Percentiles rank a stretch among this genome's conserved stretches.
These are phyloP conservation scores for Seison nebaliae DNA, from an alignment of 1,140 invertebrate genomes.

Conservation along the genomic window DNA sequence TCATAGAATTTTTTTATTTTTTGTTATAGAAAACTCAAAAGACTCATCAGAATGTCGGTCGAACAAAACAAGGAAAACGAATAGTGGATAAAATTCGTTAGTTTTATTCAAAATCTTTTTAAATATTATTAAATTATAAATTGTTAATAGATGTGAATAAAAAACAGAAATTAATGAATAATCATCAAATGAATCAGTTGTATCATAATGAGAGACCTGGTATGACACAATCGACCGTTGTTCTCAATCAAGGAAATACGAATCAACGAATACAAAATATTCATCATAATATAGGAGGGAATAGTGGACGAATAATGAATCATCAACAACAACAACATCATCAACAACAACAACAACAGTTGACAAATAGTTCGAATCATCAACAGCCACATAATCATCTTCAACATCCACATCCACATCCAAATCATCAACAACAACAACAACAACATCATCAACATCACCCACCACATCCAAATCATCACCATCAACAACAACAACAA, in stretches of 20 bases:
- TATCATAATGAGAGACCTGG: not conserved
- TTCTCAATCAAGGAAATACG: not conserved
- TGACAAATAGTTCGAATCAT: slow-evolving; percentile 8
- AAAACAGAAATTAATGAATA: slow-evolving; percentile 1
- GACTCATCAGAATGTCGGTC: not conserved
- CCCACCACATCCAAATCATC: slow-evolving; percentile 2
- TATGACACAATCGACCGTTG: too few species aligned
- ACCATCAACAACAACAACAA: not conserved
- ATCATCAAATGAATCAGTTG: not conserved
- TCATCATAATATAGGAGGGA: not conserved
- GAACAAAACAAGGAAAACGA: slow-evolving; percentile 1
- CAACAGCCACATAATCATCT: not conserved
- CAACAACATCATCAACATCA: slow-evolving; percentile 3
- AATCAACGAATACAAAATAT: not conserved
- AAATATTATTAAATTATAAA: slow-evolving; percentile 1
- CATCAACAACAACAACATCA: not conserved
- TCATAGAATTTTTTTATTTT: not conserved
- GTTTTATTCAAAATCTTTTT: not conserved
- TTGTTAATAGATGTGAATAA: not conserved
- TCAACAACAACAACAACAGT: slow-evolving; percentile 2
- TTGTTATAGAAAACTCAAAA: not conserved
- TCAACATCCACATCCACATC: not conserved
- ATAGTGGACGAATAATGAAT: not conserved
- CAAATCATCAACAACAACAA: slow-evolving; percentile 4
- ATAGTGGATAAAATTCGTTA: not conserved